These are phyloP conservation scores for Coilia nasus DNA, from an alignment of 2,797 vertebrate species.

Conservation along the genomic window DNA sequence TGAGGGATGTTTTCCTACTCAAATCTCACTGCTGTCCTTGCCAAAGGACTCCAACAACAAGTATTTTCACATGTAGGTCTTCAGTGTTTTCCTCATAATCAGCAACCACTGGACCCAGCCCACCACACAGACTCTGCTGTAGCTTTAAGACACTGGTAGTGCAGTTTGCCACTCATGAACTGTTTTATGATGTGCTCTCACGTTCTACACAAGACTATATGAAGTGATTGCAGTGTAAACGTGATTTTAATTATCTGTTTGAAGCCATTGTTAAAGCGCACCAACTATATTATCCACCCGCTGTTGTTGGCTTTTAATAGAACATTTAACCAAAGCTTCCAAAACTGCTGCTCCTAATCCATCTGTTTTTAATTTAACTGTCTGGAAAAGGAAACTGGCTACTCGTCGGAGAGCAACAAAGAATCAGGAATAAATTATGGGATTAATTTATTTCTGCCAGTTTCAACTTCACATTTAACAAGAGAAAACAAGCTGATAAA, in stretches of 20 bases:
- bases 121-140: background rate
- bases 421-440: background rate
- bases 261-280: background rate
- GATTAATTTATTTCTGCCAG: background rate
- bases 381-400: background rate
- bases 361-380: constrained; percentile 7
- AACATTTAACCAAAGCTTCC: constrained; percentile 9
- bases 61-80: background rate
- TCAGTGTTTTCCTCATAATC: background rate
- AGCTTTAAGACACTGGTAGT: background rate
- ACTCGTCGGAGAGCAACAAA: background rate
- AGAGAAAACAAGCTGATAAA: background rate
- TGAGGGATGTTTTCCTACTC: background rate
- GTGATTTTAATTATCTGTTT: background rate
- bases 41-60: background rate
- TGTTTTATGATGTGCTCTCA: background rate
- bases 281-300: background rate
- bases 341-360: background rate
- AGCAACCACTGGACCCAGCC: background rate
- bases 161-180: background rate
- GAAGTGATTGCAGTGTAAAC: background rate
- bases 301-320: background rate
- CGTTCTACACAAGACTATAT: background rate
- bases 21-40: background rate
- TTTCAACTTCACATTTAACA: background rate